Percentiles rank a stretch among this genome's conserved stretches.
Evolutionary conservation across 2,888 invertebrate species (phyloP).

Genomic region (Pterostichus madidus): DNA sequence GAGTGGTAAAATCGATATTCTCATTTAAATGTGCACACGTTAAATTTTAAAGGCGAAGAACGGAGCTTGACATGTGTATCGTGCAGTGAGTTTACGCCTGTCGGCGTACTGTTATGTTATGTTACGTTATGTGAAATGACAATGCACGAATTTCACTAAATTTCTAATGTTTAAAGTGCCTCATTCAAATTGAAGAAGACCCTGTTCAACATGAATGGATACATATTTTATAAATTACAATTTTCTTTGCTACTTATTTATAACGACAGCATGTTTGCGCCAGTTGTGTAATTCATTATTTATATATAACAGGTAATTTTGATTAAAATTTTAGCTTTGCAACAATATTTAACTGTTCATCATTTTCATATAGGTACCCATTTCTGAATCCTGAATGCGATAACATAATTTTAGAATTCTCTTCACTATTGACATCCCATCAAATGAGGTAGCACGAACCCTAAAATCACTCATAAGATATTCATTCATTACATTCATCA

Average conservation of each 20-base stretch:
- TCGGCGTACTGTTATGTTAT: neutral
- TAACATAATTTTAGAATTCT: too few species aligned
- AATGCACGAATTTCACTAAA: slow-evolving; percentile 20
- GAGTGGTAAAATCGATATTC: neutral
- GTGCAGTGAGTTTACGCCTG: neutral
- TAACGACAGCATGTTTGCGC: neutral
- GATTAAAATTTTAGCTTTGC: too few species aligned
- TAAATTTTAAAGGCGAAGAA: slow-evolving; percentile 13
- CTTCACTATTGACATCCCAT: too few species aligned
- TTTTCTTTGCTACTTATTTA: neutral
- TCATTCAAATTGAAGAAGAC: slow-evolving; percentile 1
- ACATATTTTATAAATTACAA: too few species aligned
- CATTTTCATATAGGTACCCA: too few species aligned
- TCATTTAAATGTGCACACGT: slow-evolving; percentile 3
- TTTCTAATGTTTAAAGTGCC: neutral
- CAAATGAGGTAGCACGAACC: too few species aligned
- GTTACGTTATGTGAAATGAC: neutral
- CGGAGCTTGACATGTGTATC: neutral
- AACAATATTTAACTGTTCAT: too few species aligned
- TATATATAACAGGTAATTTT: too few species aligned
- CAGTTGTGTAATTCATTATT: too few species aligned
- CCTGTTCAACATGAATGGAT: neutral
- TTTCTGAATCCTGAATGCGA: too few species aligned
- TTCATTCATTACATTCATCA: too few species aligned
- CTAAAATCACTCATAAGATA: too few species aligned